phyloP scores from a whole-genome alignment of 1,140 invertebrate genomes.

The Chionoecetes opilio region DNA sequence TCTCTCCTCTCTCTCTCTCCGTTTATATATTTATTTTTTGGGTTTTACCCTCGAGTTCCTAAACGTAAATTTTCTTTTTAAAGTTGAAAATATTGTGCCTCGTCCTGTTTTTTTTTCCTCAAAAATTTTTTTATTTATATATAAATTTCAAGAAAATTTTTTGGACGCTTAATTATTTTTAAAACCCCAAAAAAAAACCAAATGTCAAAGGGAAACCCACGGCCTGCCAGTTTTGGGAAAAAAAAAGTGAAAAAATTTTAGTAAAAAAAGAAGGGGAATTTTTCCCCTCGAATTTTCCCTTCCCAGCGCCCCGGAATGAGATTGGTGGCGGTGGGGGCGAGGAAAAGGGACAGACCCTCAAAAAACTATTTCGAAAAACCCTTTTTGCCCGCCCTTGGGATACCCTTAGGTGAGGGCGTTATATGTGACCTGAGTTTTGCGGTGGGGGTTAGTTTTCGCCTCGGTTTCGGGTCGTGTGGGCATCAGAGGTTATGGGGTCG shows the following conservation, averaged over 20 bases:
- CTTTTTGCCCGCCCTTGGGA: not conserved
- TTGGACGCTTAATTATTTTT: no score
- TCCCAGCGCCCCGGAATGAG: not conserved
- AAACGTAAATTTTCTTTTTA: no score
- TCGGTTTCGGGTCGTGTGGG: not conserved
- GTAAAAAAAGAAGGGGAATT: not conserved
- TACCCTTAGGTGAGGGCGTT: not conserved
- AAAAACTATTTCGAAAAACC: not conserved
- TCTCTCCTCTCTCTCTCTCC: no score
- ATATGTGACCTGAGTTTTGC: not conserved
- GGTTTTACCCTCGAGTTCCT: no score
- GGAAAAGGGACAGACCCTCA: not conserved
- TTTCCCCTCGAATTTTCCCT: not conserved
- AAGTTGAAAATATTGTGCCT: no score
- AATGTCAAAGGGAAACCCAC: no score
- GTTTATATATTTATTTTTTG: no score
- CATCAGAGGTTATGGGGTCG: not conserved
- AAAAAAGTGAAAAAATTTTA: not conserved
- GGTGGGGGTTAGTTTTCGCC: not conserved
- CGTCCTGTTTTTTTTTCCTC: no score
- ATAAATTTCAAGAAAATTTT: no score
- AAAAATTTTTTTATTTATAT: no score
- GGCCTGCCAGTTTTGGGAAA: not conserved
- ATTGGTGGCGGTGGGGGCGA: not conserved
- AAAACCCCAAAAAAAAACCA: no score